Base-by-base conservation (phyloP, 1,140 invertebrate species). In the Capitella teleta region DNA sequence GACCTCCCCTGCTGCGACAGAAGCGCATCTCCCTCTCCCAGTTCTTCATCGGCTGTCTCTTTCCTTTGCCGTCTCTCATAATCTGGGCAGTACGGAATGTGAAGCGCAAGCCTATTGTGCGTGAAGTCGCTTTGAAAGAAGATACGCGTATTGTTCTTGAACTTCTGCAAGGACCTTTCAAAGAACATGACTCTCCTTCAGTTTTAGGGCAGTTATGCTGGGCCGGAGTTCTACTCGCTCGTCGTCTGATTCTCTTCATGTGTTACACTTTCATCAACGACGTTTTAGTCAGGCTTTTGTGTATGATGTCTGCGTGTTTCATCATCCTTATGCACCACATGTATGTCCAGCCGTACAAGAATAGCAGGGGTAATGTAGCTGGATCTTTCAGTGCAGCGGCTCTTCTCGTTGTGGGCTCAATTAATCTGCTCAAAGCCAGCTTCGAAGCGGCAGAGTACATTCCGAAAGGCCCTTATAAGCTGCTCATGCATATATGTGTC, bases 401-500 rank as follows among this genome's bases (percentile, higher is more conserved):
- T 10, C 23, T 45, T 6, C 5, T 45, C 6, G 43, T 32, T 8
- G 30, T 32, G 8, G 45, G 23, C 5, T 26, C 14, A 4, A 47
- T 47, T 30, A 47, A 47, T 30, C 45, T 47, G 30, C 16, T 47
- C 5, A 14, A 30, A 4, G 45, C 45, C 10, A n/a, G 23, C 10
- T 47, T 47, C 23, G 45, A 47, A 19, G 26, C 45, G 10, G 45
- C 45, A 16, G 45, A 47, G 45, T 47, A 47, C 45, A 28, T 47
- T 3, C 45, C 45, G 4, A 26, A 47, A 14, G 45, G 45, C 16
- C 45, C 45, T 10, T 18, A 47, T 21, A 28, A 34, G 26, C 18
- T 28, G n/a, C 45, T 47, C 18, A 36, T 47, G 45, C 12, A 6
- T 12, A 41, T 41, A 8, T 47, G 23, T 28, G 45, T 32, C 5